Conservation (phyloP, 2,888 invertebrate species). For the Erynnis tages region DNA sequence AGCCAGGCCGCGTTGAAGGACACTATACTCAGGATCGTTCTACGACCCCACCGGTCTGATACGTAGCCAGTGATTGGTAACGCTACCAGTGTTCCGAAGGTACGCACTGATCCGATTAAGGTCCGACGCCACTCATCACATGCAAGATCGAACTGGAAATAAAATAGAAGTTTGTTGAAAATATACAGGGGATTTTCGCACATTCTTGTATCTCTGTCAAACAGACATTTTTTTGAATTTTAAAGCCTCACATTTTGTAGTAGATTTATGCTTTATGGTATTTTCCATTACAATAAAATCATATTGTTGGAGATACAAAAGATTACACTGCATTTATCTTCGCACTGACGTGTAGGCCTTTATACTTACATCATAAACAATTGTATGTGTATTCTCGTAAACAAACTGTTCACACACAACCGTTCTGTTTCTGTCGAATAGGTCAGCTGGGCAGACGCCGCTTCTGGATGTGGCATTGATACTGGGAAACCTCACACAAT, state of each 20-base stretch:
- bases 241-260: too few relatives aligned
- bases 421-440: slow-evolving; percentile 36
- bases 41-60: slow-evolving; percentile 84
- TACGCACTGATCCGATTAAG: slow-evolving; percentile 83
- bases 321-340: too few relatives aligned
- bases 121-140: slow-evolving; percentile 83
- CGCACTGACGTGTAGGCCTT: too few relatives aligned
- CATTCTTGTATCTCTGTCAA: too few relatives aligned
- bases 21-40: slow-evolving; percentile 66
- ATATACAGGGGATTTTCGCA: too few relatives aligned
- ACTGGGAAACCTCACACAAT: slow-evolving; percentile 55
- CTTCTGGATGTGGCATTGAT: slow-evolving; percentile 1
- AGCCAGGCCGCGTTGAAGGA: slow-evolving; percentile 77
- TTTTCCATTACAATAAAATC: too few relatives aligned
- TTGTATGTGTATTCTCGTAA: slow-evolving; percentile 41
- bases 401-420: slow-evolving; percentile 40
- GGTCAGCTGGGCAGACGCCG: slow-evolving; percentile 36
- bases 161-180: neutral
- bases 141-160: slow-evolving; percentile 71
- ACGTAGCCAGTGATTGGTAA: slow-evolving; percentile 81
- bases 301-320: too few relatives aligned
- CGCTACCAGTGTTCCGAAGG: slow-evolving; percentile 82
- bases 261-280: too few relatives aligned
- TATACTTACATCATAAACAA: slow-evolving; percentile 45
- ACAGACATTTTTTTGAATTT: too few relatives aligned